phyloP scores from a whole-genome alignment of 2,797 vertebrate species.

The Characodon lateralis region DNA sequence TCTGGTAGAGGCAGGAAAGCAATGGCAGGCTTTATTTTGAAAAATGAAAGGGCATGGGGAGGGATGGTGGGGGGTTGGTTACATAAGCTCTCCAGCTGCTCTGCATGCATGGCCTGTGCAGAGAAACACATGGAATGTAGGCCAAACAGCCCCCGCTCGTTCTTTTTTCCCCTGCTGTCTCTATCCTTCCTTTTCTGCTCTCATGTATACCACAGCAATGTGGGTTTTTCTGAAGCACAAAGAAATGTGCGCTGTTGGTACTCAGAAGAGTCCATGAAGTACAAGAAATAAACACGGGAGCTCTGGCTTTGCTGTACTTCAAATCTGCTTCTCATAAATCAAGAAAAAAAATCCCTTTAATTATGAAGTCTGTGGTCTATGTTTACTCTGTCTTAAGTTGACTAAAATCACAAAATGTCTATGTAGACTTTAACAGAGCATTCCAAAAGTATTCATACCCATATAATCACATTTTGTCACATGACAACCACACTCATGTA shows the following conservation, averaged over 20 bases:
- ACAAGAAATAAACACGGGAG: slow-evolving; percentile 26
- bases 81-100: slow-evolving; percentile 75
- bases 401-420: not conserved
- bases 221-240: slow-evolving; percentile 26
- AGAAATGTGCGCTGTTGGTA: slow-evolving; percentile 20
- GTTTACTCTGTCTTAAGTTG: not conserved
- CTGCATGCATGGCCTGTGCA: slow-evolving; percentile 69
- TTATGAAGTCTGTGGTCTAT: not conserved
- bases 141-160: slow-evolving; percentile 61
- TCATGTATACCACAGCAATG: slow-evolving; percentile 43
- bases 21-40: slow-evolving; percentile 61
- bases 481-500: not conserved
- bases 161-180: slow-evolving; percentile 42
- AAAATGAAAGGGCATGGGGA: slow-evolving; percentile 53
- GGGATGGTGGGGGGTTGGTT: slow-evolving; percentile 48
- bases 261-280: slow-evolving; percentile 22
- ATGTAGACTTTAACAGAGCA: not conserved
- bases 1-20: slow-evolving; percentile 19
- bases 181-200: slow-evolving; percentile 53
- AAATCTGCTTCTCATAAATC: slow-evolving; percentile 8
- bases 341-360: not conserved
- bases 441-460: not conserved
- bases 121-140: slow-evolving; percentile 72
- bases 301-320: not conserved
- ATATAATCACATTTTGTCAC: not conserved